Base-by-base conservation (phyloP, 2,797 vertebrate genomes). In the Anolis apletophallus region DNA sequence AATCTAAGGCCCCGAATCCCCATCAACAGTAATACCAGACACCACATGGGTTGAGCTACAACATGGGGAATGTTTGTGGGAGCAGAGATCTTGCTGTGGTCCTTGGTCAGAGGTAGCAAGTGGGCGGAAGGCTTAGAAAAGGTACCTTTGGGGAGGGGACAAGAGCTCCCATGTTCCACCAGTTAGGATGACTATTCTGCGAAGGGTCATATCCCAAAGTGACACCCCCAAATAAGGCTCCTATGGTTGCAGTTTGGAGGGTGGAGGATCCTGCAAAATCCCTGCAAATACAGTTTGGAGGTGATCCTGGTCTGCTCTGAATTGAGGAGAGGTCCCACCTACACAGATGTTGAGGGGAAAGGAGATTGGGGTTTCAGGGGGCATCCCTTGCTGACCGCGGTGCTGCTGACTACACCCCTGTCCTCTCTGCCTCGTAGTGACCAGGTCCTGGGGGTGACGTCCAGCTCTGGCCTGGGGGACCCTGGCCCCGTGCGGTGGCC, bases 401-500 rank as follows among this genome's bases (percentile, higher is more conserved):
- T 1, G 1, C 29, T 1, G 3, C 5, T 40, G 4, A 0, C 50
- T 69, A 26, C 46, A 46, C 4, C 40, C 55, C 46, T 2, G 0
- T 0, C 21, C 61, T 71, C 52, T 52, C 69, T 10, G 11, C 2
- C 29, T 75, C 1, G 1, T 90, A 99, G 98, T 86, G 95, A 98
- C 83, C 97, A 97, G 1, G 98, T 99, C 82, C 95, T 99, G 84
- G 97, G 98, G 92, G 95, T 98, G 90, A 98, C 96, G 0, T 97
- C 97, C 54, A 90, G 91, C 90, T 79, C 88, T 0, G 97, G 97
- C 92, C 98, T 99, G 0, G 97, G 97, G 1, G 96, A 97, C 94
- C 98, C 98, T 1, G 97, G 98, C 40, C 96, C 98, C 46, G 97
- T 99, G 76, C 97, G 96, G 78, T 95, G 98, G 32, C 97, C 98